Evolutionary conservation across 2,797 vertebrate species (phyloP).

Genomic region (Enteromius thamalakanensis): DNA sequence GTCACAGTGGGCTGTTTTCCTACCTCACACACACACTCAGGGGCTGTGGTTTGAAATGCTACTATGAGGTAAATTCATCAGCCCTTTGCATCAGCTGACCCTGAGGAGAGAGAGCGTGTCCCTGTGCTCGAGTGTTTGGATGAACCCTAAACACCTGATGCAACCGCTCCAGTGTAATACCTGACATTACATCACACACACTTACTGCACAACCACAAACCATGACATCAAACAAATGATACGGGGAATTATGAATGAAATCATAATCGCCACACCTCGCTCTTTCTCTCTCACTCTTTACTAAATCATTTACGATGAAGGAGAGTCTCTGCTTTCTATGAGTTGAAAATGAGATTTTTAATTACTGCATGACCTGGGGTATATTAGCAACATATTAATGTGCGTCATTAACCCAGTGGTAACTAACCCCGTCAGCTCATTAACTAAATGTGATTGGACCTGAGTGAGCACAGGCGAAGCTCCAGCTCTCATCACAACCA

Average conservation of each 20-base stretch:
- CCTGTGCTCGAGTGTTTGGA: slow-evolving; percentile 71
- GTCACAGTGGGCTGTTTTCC: slow-evolving; percentile 17
- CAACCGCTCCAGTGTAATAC: slow-evolving; percentile 65
- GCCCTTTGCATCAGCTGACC: slow-evolving; percentile 82
- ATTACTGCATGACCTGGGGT: slow-evolving; percentile 87
- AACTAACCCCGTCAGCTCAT: slow-evolving; percentile 83
- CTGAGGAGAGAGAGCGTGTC: slow-evolving; percentile 76
- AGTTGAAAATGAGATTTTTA: slow-evolving; percentile 84
- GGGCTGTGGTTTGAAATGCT: slow-evolving; percentile 25
- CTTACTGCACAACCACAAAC: slow-evolving; percentile 36
- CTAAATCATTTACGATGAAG: slow-evolving; percentile 62
- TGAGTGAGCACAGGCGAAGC: slow-evolving; percentile 61
- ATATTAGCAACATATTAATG: slow-evolving; percentile 86
- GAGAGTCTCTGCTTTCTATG: slow-evolving; percentile 67
- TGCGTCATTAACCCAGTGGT: slow-evolving; percentile 86
- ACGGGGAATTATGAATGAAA: slow-evolving; percentile 40
- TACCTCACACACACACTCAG: slow-evolving; percentile 48
- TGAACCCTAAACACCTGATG: slow-evolving; percentile 83
- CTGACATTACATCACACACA: slow-evolving; percentile 49
- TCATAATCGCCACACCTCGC: slow-evolving; percentile 30
- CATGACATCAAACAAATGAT: slow-evolving; percentile 38
- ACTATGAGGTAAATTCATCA: slow-evolving; percentile 71
- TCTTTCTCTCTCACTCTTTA: slow-evolving; percentile 20
- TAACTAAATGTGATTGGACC: slow-evolving; percentile 83
- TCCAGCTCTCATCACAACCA: slow-evolving; percentile 55